Conservation (phyloP, 2,888 invertebrate genomes). For the Sarcophaga caerulescens region DNA sequence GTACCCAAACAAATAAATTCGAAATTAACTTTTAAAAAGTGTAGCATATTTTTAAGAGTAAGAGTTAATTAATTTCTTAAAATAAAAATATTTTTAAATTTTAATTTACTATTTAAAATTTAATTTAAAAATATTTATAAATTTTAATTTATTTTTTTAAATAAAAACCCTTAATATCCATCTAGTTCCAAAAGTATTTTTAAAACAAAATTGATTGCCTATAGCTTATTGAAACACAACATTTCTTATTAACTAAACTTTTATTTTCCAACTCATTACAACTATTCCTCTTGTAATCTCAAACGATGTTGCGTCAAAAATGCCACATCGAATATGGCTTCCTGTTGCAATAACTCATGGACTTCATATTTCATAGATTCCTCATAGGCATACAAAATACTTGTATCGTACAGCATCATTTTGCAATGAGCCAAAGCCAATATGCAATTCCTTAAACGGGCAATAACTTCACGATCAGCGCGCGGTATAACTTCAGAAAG, state of each 20-base stretch:
- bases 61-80: neutral
- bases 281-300: conserved; percentile 75
- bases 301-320: conserved; percentile 89
- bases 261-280: conserved; percentile 13
- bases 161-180: too few relatives aligned
- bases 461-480: conserved; percentile 92
- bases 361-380: conserved; percentile 92
- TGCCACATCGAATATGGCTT: conserved; percentile 92
- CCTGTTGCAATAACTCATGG: conserved; percentile 90
- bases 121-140: too few relatives aligned
- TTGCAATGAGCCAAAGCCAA: conserved; percentile 91
- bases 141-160: too few relatives aligned
- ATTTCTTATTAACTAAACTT: conserved; percentile 25
- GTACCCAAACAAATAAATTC: conserved; percentile 1
- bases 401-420: conserved; percentile 95
- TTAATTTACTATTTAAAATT: too few relatives aligned
- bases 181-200: too few relatives aligned
- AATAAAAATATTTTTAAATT: neutral
- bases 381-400: conserved; percentile 94
- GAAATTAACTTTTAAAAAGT: neutral
- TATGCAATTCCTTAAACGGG: conserved; percentile 94
- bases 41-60: conserved; percentile 4
- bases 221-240: neutral
- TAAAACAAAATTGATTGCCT: neutral
- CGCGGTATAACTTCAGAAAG: conserved; percentile 86